A percentile compares a stretch with the other conserved stretches of the same genome.
These are phyloP conservation scores for Reticulitermes speratus DNA, from an alignment of 1,140 invertebrate genomes.

Conservation along the genomic window DNA sequence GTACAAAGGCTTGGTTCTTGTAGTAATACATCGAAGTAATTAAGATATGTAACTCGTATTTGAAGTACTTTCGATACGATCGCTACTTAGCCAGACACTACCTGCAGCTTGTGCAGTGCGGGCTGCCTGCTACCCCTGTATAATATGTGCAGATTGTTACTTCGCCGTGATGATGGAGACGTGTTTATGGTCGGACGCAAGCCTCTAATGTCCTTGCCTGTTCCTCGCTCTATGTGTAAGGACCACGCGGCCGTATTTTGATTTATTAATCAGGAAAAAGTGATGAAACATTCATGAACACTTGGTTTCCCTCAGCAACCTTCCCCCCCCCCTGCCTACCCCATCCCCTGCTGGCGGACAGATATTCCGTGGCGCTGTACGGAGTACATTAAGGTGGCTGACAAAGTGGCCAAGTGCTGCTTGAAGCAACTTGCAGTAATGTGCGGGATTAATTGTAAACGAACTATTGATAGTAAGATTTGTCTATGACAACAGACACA, in stretches of 20 bases:
- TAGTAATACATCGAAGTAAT: no score
- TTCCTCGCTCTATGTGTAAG: not conserved
- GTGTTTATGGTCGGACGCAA: not conserved
- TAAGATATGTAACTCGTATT: no score
- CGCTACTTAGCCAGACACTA: no score
- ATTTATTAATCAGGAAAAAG: slow-evolving; percentile 17
- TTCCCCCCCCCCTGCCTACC: no score
- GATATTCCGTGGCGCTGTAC: not conserved
- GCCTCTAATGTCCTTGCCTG: not conserved
- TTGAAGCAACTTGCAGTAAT: not conserved
- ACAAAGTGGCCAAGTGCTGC: not conserved
- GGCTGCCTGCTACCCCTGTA: not conserved
- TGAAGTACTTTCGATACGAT: no score
- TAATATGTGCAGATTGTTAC: not conserved
- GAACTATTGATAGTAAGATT: no score
- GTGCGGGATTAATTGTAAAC: no score
- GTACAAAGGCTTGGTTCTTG: no score
- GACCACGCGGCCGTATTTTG: not conserved
- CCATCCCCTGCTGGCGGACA: no score
- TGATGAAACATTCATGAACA: slow-evolving; percentile 19
- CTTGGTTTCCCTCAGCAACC: not conserved
- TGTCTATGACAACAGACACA: no score
- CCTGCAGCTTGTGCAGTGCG: no score
- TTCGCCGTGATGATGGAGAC: not conserved
- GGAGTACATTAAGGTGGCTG: not conserved